Base-by-base conservation (phyloP, 2,797 vertebrate species). In the Pangasius djambal region DNA sequence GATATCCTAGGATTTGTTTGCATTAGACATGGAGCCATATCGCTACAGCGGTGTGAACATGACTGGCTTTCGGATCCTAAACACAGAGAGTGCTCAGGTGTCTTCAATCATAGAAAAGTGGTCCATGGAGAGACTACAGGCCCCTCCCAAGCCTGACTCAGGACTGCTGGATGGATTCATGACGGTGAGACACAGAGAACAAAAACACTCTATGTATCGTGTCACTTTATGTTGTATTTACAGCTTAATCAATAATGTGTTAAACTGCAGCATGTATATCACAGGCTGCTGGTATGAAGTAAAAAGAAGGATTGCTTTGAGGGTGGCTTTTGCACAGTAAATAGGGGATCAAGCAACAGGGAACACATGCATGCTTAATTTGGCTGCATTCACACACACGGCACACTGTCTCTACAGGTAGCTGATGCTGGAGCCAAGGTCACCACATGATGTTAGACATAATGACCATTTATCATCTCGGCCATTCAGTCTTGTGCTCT, bases 131-230 rank as follows among this genome's bases (percentile, higher is more conserved):
- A 94, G 98, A 81, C 95, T 99, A 74, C 98, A 99, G 93, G 98
- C 98, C 48, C 98, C 98, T 4, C 98, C 98, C 0, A 99, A 99
- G 93, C 97, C 98, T 0, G 98, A 99, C 93, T 99, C 98, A 37
- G 98, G 98, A 94, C 97, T 99, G 94, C 96, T 99, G 96, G 98
- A 99, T 95, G 98, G 98, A 96, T 98, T 99, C 96, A 99, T 99
- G 98, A 99, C 98, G 96, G 91, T 92, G 44, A 63, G 91, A 57
- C 40, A 22, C 3, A 16, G 2, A 44, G 22, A 40, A 34, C 31
- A 65, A n/a, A 89, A 82, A 44, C 40, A 50, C 18, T 25, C 22
- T 4, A 34, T 82, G 59, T 16, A 63, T 63, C 15, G 37, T 83
- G 6, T n/a, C 37, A 18, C 12, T 63, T n/a, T 61, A 61, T 63